Conservation (phyloP, 2,888 invertebrate genomes). For the Chydorus sphaericus region DNA sequence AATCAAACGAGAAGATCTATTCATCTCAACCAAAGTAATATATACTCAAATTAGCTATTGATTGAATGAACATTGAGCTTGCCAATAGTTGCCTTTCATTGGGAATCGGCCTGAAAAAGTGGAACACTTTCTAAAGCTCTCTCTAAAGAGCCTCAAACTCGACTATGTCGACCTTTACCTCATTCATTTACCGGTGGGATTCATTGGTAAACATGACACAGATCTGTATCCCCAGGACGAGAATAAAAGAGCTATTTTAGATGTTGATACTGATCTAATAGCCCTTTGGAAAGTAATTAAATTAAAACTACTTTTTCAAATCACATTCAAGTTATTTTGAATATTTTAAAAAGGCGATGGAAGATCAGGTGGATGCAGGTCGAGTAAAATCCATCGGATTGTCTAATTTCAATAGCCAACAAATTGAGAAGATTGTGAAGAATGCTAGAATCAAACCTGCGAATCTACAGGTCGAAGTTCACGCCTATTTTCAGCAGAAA, state of each 20-base stretch:
- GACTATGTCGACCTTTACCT: conserved; percentile 31
- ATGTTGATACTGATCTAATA: conserved; percentile 48
- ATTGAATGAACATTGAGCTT: too few species aligned
- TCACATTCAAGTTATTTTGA: conserved; percentile 11
- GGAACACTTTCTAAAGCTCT: conserved; percentile 19
- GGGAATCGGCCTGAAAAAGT: conserved; percentile 19
- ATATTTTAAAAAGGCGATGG: conserved; percentile 45
- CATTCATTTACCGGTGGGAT: conserved; percentile 27
- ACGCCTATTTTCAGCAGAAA: conserved; percentile 59
- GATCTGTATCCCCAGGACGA: background rate
- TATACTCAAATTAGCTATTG: background rate
- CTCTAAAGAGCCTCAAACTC: conserved; percentile 24
- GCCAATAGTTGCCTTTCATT: conserved; percentile 21
- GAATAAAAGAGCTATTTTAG: conserved; percentile 27
- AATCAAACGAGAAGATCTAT: conserved; percentile 27
- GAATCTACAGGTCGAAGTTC: conserved; percentile 51
- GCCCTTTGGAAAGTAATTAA: conserved; percentile 57
- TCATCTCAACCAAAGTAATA: conserved; percentile 28
- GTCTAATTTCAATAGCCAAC: conserved; percentile 64
- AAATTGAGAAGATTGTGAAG: conserved; percentile 48
- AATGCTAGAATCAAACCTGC: conserved; percentile 37
- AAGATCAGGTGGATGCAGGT: conserved; percentile 50
- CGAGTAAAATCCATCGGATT: conserved; percentile 62
- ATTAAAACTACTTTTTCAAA: too few species aligned
- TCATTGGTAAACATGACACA: conserved; percentile 9